Evolutionary conservation across 2,888 invertebrate species (phyloP), one percentile per base, ranked within the genome.

Genomic region (Leucophenga montana): DNA sequence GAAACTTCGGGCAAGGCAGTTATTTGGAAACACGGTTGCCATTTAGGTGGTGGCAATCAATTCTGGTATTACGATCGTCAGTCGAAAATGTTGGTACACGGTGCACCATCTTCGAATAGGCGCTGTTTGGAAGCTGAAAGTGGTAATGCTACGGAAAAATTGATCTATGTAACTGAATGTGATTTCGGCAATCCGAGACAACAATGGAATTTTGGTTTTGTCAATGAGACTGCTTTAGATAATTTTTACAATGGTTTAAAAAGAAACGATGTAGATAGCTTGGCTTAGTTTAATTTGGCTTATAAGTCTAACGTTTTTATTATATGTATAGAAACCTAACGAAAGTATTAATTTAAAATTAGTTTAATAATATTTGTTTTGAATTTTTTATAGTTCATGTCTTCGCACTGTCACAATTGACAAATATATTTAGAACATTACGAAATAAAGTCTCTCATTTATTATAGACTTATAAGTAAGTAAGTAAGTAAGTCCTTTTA

Each of bases 31-130:
- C 11, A 39, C 11, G 3, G 3, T 16, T 98, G 98, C 79, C 98
- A 98, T 85, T 94, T 96, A 0, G 94, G 94, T 85, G 93, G 94
- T 71, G 98, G 98, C 0, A 98, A 98, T 89, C 98, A 98, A 88
- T 91, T 95, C 76, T 98, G 97, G 95, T 92, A 92, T 78, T 97
- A 95, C 84, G 91, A 94, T 76, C 82, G 90, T 73, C 94, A 93
- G 78, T 89, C 78, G 3, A 76, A 80, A 18, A 82, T 84, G 72
- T 31, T 87, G 4, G 65, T 85, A 14, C 78, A 85, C 18, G 81
- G 83, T 0, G 74, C 67, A 53, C 31, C 16, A 14, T 31, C n/a
- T 4, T 18, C 8, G 0, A 91, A 77, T n/a, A 90, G 91, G 5
- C 91, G 93, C 75, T 98, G 97, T 84, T 86, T 97, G 65, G 96